phyloP scores from a whole-genome alignment of 2,113 vertebrate genomes.

The Microtus pennsylvanicus region DNA sequence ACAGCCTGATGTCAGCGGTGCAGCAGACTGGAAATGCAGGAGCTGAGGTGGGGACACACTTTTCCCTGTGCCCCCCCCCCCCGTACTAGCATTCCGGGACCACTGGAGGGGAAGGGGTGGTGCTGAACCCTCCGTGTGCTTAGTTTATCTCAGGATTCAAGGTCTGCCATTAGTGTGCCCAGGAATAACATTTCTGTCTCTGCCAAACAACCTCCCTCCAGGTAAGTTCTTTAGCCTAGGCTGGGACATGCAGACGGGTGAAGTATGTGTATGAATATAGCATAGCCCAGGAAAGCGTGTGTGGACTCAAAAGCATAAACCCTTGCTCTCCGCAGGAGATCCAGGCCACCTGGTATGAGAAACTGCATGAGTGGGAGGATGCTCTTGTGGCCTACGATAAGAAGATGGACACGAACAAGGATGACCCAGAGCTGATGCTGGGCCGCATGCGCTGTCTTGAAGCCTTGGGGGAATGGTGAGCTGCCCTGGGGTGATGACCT shows the following conservation, averaged over 20 bases:
- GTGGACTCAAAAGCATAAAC: rapidly evolving
- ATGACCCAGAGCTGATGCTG: conserved; percentile 97
- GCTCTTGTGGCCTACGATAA: conserved; percentile 97
- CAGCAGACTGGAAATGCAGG: not conserved
- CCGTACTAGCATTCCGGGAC: not conserved
- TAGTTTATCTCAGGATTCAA: not conserved
- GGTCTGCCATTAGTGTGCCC: not conserved
- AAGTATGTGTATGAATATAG: rapidly evolving
- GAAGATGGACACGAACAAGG: conserved; percentile 98
- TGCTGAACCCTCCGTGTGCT: not conserved
- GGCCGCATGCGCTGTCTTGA: conserved; percentile 98
- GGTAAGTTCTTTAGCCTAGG: not conserved
- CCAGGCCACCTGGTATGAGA: conserved; percentile 99
- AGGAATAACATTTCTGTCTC: not conserved
- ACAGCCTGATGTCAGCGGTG: not conserved
- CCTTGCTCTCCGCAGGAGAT: conserved; percentile 90
- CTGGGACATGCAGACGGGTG: not conserved
- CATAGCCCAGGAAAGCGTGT: not conserved
- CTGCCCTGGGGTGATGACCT: not conserved
- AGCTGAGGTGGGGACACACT: not conserved
- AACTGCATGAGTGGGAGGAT: conserved; percentile 99
- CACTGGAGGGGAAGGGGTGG: not conserved
- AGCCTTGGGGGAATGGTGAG: conserved; percentile 98
- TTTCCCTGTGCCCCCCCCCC: not conserved
- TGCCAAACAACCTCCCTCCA: not conserved